Base-by-base conservation (phyloP, 2,797 vertebrate species). In the Thripadectes ignobilis region DNA sequence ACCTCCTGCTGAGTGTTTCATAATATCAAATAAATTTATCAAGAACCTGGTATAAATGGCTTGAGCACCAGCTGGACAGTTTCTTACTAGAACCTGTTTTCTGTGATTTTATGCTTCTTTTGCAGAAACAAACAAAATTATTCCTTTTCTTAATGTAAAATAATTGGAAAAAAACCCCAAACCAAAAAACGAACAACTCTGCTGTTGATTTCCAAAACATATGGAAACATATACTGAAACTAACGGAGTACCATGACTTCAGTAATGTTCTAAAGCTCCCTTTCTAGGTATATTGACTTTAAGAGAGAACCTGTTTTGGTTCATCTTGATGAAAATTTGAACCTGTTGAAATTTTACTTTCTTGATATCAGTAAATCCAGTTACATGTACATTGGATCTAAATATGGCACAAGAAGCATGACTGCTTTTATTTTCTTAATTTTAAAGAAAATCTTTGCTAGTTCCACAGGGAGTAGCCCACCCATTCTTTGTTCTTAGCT, bases 401-500 rank as follows among this genome's bases (percentile, higher is more conserved):
- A 93, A 95, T 71, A 9, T 34, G 59, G 38, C 21, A 69, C 6
- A 45, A 21, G 58, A 14, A 90, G 1, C 32, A 66, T 13, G 19
- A 34, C 14, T 66, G 17, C 8, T 88, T 95, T 90, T 30, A 30
- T 45, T 85, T 92, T 45, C 41, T 43, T 74, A 92, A 76, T 82
- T 93, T 52, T 55, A 81, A 88, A 68, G 55, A 16, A 74, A 83
- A 58, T 71, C 24, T 51, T 76, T 88, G 4, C 14, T 63, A 48
- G 24, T 75, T 91, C n/a, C 36, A 21, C 13, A n/a, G 38, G 14
- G 49, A 92, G 36, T 68, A 81, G 21, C 45, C 61, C 58, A 55
- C 46, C 52, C 74, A 45, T 74, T 77, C 65, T 82, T 91, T 94
- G 75, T 92, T 94, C 32, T 71, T 67, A 29, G 41, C 17, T 77